These are phyloP conservation scores for Hippasteria phrygiana DNA, from an alignment of 53 echinoderm and acorn worm species.

Conservation along the genomic window DNA sequence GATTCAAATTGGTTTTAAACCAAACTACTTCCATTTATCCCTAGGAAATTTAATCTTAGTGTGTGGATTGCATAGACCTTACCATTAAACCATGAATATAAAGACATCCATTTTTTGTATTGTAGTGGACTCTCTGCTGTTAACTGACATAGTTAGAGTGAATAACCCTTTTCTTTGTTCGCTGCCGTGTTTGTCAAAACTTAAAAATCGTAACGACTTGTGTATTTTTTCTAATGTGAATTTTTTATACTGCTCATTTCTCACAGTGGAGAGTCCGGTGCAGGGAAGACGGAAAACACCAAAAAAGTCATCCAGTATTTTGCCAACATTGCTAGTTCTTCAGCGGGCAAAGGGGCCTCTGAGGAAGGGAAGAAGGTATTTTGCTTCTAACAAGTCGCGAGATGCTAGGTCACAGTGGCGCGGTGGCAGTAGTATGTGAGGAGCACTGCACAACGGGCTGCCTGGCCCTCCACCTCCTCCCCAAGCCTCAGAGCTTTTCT, in stretches of 20 bases:
- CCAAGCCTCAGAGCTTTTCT: neutral
- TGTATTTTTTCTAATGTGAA: neutral
- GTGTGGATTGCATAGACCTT: neutral
- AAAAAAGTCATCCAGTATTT: constrained; percentile 99
- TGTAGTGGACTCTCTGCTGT: constrained; percentile 33
- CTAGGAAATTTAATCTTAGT: too few relatives aligned
- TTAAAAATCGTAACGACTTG: too few relatives aligned
- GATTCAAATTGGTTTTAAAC: too few relatives aligned
- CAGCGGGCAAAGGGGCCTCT: constrained; percentile 79
- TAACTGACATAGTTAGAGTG: constrained; percentile 8
- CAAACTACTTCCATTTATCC: too few relatives aligned
- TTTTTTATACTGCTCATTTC: constrained; percentile 33
- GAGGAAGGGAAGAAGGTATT: constrained; percentile 99
- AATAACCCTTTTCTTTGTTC: neutral
- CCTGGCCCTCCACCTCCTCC: neutral
- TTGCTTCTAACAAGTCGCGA: constrained; percentile 16
- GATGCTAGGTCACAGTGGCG: constrained; percentile 51
- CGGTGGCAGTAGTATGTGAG: constrained; percentile 12
- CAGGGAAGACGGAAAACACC: constrained; percentile 99
- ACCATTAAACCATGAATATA: neutral
- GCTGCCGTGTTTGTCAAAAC: neutral
- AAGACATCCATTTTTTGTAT: neutral
- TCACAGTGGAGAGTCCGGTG: constrained; percentile 98
- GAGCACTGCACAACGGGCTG: constrained; percentile 6
- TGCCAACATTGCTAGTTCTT: constrained; percentile 99